A percentile compares a stretch with the other conserved stretches of the same genome.
These are phyloP conservation scores for Ceyx margarethae DNA, from an alignment of 2,113 vertebrate genomes.

Conservation along the genomic window DNA sequence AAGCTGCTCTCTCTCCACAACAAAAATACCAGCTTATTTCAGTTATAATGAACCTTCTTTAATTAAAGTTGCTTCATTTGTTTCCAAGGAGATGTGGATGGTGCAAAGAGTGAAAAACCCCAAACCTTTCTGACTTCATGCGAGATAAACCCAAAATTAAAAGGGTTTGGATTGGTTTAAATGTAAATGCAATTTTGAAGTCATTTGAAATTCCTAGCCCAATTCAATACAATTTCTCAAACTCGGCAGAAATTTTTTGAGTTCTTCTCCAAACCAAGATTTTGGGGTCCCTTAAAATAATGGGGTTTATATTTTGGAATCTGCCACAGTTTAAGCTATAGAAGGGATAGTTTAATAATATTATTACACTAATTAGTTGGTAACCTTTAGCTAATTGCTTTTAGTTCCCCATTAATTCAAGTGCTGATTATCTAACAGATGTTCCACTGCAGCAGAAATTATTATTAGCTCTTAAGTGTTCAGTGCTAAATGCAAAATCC, in stretches of 20 bases:
- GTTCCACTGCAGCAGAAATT: constrained; percentile 41
- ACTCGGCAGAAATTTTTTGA: not conserved
- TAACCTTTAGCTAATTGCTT: constrained; percentile 65
- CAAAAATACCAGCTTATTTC: not conserved
- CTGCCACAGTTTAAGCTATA: not conserved
- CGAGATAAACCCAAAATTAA: not conserved
- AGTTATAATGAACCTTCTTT: not conserved
- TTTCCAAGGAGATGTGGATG: not conserved
- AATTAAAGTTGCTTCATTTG: not conserved
- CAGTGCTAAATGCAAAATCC: constrained; percentile 31
- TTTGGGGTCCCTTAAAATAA: not conserved
- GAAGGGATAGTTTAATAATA: constrained; percentile 45
- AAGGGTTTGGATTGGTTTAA: fast-evolving
- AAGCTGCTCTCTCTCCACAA: not conserved
- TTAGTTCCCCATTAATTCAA: constrained; percentile 54
- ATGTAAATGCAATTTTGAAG: not conserved
- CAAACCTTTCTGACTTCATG: not conserved
- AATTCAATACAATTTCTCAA: not conserved
- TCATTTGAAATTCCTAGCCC: not conserved
- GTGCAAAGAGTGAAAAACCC: not conserved
- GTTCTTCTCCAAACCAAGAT: not conserved
- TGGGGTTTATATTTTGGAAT: not conserved
- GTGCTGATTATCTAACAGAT: constrained; percentile 49
- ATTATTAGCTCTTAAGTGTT: constrained; percentile 13
- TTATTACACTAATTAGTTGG: constrained; percentile 50